Evolutionary conservation across 2,113 vertebrate genomes (phyloP).

Genomic region (Beaufortia kweichowensis): DNA sequence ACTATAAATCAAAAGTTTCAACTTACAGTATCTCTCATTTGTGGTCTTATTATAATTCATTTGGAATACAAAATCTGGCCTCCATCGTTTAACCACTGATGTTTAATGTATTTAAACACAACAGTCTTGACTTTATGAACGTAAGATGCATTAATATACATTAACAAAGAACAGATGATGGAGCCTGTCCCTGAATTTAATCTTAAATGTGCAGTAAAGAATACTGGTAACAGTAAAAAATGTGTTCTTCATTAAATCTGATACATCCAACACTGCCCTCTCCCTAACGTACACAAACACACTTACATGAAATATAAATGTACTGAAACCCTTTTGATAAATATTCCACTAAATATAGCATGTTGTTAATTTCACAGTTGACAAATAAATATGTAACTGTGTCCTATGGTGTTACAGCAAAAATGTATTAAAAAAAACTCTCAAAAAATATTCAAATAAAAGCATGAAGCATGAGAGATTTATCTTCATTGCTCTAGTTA

Average conservation of each 20-base stretch:
- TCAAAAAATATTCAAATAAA: too few species aligned
- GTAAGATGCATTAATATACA: slow-evolving; percentile 10
- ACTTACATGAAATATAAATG: neutral
- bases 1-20: slow-evolving; percentile 1
- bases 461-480: too few species aligned
- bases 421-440: too few species aligned
- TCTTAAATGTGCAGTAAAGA: slow-evolving; percentile 60
- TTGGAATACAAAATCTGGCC: neutral
- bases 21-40: neutral
- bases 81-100: neutral
- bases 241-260: too few species aligned
- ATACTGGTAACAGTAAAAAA: too few species aligned
- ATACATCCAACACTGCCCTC: neutral
- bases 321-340: neutral
- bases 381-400: too few species aligned
- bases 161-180: neutral
- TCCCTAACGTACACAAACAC: neutral
- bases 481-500: too few species aligned
- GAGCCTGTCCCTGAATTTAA: slow-evolving; percentile 61
- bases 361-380: neutral
- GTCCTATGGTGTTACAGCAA: too few species aligned
- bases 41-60: neutral
- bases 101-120: slow-evolving; percentile 8
- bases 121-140: neutral
- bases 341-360: neutral